These are phyloP conservation scores for Fragum whitleyi DNA, from an alignment of 2,888 invertebrate genomes.

Conservation along the genomic window DNA sequence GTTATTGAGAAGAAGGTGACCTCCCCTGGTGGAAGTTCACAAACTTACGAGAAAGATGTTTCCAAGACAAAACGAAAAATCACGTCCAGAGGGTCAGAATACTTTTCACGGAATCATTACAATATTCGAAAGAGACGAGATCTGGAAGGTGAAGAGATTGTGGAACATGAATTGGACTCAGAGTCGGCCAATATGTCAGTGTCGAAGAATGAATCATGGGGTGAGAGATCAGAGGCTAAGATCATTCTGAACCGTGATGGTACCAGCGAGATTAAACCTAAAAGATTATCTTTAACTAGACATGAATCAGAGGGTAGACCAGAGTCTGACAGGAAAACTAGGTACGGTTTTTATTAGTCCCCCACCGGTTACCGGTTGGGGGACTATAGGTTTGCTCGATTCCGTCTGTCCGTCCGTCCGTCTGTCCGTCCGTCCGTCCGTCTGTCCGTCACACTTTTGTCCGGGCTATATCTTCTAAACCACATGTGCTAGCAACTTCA, in stretches of 20 bases:
- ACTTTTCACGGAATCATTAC: conserved; percentile 72
- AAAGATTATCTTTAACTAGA: conserved; percentile 17
- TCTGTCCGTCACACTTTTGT: too few relatives aligned
- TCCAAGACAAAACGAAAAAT: conserved; percentile 74
- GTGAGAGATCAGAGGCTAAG: conserved; percentile 70
- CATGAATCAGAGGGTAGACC: not conserved
- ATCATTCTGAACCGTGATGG: conserved; percentile 57
- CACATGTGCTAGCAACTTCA: too few relatives aligned
- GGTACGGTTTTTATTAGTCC: too few relatives aligned
- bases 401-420: too few relatives aligned
- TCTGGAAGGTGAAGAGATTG: conserved; percentile 70
- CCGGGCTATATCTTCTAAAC: too few relatives aligned
- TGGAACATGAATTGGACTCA: conserved; percentile 73
- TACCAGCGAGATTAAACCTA: conserved; percentile 27
- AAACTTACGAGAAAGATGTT: conserved; percentile 74
- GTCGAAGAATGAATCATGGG: conserved; percentile 75
- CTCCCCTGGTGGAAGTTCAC: conserved; percentile 72
- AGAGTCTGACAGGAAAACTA: conserved; percentile 13
- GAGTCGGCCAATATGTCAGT: conserved; percentile 77
- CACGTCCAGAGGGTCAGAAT: conserved; percentile 78
- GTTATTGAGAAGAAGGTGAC: conserved; percentile 72
- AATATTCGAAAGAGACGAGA: conserved; percentile 67
- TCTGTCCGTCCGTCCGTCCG: too few relatives aligned
- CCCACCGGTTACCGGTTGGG: too few relatives aligned
- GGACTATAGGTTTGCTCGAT: too few relatives aligned